Evolutionary conservation across 2,113 vertebrate genomes (phyloP).

Genomic region (Lampris megalopsis): DNA sequence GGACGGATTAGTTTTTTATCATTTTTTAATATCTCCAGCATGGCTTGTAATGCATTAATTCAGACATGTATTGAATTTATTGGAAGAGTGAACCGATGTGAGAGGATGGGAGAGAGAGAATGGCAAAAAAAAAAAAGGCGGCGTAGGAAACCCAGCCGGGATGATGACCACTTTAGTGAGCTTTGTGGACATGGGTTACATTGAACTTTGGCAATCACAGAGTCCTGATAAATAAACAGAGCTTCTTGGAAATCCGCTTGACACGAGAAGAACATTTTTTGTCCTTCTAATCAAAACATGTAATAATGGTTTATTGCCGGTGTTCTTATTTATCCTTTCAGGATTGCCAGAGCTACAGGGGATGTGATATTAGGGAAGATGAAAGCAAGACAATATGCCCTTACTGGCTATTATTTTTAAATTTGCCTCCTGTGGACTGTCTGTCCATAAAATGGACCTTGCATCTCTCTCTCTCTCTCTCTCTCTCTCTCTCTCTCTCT

Average conservation of each 20-base stretch:
- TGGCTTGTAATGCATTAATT: slow-evolving; percentile 83
- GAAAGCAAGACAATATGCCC: slow-evolving; percentile 39
- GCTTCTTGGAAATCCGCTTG: slow-evolving; percentile 37
- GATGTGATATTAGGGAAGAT: slow-evolving; percentile 45
- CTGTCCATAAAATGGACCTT: not conserved
- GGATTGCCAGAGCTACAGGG: slow-evolving; percentile 18
- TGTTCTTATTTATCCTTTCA: slow-evolving; percentile 14
- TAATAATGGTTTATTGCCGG: slow-evolving; percentile 48
- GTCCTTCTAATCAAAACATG: slow-evolving; percentile 33
- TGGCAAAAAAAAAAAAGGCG: not conserved
- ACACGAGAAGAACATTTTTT: slow-evolving; percentile 51
- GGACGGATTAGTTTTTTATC: slow-evolving; percentile 78
- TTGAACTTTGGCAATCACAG: slow-evolving; percentile 16
- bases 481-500: slow-evolving; percentile 6
- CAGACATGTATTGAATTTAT: slow-evolving; percentile 80
- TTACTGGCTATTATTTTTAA: not conserved
- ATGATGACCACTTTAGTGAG: slow-evolving; percentile 54
- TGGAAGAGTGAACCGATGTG: slow-evolving; percentile 58
- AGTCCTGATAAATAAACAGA: slow-evolving; percentile 67
- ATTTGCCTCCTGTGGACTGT: not conserved
- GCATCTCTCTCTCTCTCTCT: not conserved
- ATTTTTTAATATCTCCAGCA: slow-evolving; percentile 82
- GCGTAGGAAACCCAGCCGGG: slow-evolving; percentile 43
- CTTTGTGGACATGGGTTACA: slow-evolving; percentile 19
- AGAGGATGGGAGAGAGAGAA: slow-evolving; percentile 5